Base-by-base conservation (phyloP, 2,797 vertebrate species). In the Rhodeus uyekii region DNA sequence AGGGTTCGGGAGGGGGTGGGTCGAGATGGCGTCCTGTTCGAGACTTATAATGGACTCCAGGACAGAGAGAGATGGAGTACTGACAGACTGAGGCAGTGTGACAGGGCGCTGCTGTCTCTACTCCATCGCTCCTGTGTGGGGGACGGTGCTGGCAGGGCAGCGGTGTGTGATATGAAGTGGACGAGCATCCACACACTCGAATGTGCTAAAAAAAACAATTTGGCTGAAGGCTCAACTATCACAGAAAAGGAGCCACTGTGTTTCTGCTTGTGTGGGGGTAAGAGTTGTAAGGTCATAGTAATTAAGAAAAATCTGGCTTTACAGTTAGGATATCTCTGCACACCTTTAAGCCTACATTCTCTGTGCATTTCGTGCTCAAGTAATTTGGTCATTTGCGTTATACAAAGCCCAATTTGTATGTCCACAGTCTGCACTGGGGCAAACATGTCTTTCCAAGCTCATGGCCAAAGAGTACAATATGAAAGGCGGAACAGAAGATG, bases 281-380 rank as follows among this genome's bases (percentile, higher is more conserved):
- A 87, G 91, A 87, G 88, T 87, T 91, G 90, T 92, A 93, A 93
- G 93, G 92, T 95, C 92, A 93, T 89, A 89, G 89, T 92, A 93
- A 94, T 94, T 94, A 94, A 92, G 90, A 83, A 76, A 82, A 88
- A 89, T 83, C 86, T 92, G 92, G 89, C 93, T 93, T 89, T 92
- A 89, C 93, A 94, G 90, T 92, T 89, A 91, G 90, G 89, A 91
- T 89, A 90, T 88, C 91, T 81, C 88, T 84, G 18, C 50, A 82
- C 81, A 88, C 88, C 90, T 89, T 89, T 75, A 88, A 86, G 85
- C 81, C 86, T 83, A 81, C 74, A 92, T 92, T 27, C 34, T 22
- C 29, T 7, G 8, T 48, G 18, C 42, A 63, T 78, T 75, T 55
- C 38, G 44, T 18, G 61, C 8, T 50, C n/a, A n/a, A n/a, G n/a